phyloP scores from a whole-genome alignment of 2,113 vertebrate genomes.

The Aegotheles bennettii region DNA sequence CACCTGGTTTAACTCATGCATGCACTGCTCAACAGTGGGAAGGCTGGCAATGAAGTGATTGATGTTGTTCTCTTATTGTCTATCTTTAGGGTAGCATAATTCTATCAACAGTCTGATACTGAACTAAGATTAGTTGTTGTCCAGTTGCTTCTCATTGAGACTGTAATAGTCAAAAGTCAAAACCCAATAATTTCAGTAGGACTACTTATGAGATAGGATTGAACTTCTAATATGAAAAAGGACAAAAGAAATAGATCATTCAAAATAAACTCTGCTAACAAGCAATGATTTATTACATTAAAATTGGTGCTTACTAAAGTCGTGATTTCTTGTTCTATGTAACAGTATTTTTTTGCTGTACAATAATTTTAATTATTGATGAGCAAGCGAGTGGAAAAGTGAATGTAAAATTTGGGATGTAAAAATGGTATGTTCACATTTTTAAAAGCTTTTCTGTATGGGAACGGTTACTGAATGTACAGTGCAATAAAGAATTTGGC shows the following conservation, averaged over 20 bases:
- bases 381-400: background rate
- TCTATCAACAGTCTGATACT: background rate
- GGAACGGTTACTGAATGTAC: background rate
- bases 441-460: background rate
- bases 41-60: background rate
- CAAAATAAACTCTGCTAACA: background rate
- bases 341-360: background rate
- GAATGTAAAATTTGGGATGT: background rate
- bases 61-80: accelerated
- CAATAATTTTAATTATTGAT: background rate
- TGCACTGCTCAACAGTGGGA: accelerated
- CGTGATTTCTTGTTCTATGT: background rate
- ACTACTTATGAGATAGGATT: background rate
- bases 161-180: background rate
- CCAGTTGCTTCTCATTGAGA: background rate
- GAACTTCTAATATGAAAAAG: background rate
- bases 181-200: background rate
- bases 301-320: background rate
- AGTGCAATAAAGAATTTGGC: background rate
- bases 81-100: background rate
- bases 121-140: background rate
- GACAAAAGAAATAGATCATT: background rate
- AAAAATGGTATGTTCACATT: background rate
- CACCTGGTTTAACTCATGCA: background rate
- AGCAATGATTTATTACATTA: background rate